Conservation (phyloP, 2,797 vertebrate genomes). For the Aselliscus stoliczkanus region DNA sequence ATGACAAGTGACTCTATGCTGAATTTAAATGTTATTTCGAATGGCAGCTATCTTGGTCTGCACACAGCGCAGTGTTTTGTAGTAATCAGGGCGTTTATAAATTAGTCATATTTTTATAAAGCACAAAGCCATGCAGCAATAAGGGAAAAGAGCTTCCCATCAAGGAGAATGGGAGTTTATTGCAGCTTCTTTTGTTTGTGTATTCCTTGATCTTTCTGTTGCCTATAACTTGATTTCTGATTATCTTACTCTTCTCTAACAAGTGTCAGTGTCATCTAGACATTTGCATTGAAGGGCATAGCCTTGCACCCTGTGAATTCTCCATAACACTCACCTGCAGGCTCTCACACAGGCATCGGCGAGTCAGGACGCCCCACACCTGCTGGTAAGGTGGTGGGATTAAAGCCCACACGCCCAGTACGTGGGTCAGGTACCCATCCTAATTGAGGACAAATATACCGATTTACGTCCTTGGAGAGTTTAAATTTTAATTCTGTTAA, state of each 20-base stretch:
- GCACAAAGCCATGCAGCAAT: background rate
- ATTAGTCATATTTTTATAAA: background rate
- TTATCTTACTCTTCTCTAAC: background rate
- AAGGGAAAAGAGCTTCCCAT: slow-evolving; percentile 18
- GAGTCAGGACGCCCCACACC: no score
- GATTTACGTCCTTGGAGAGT: background rate
- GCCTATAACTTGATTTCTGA: background rate
- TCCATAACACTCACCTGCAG: background rate
- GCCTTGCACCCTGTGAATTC: fast-evolving
- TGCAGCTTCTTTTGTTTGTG: background rate
- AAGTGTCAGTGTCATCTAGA: background rate
- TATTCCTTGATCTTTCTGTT: background rate
- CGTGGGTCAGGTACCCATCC: background rate
- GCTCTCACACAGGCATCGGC: no score
- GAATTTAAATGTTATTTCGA: background rate
- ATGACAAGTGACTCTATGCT: background rate
- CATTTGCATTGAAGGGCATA: background rate
- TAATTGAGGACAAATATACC: background rate
- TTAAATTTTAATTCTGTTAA: background rate
- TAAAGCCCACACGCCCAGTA: background rate
- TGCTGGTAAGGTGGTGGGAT: fast-evolving
- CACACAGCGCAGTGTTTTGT: background rate
- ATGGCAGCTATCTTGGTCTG: fast-evolving
- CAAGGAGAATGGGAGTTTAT: background rate
- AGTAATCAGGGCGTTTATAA: background rate